phyloP scores from a whole-genome alignment of 2,888 invertebrate genomes.

The Linnaemya tessellans region DNA sequence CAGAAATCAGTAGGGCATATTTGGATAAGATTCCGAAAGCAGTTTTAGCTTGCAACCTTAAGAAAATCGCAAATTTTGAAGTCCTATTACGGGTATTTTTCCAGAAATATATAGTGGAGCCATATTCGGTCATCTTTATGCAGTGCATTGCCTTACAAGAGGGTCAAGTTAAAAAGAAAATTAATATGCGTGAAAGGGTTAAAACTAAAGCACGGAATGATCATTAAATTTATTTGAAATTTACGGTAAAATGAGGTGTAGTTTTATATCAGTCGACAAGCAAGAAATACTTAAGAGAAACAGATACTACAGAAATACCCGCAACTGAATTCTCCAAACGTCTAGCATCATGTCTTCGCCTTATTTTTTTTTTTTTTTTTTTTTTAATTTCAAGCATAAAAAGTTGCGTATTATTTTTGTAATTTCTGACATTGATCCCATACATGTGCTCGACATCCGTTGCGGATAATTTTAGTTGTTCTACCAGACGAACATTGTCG shows the following conservation, averaged over 20 bases:
- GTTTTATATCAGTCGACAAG: conserved; percentile 4
- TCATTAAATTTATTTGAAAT: conserved; percentile 1
- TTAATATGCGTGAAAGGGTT: background rate
- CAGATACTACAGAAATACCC: background rate
- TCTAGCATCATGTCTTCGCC: conserved; percentile 8
- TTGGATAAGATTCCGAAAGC: too few relatives aligned
- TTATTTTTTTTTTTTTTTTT: conserved; percentile 1
- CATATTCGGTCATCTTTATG: background rate
- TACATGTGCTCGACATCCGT: conserved; percentile 76
- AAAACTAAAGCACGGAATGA: background rate
- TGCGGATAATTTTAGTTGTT: conserved; percentile 70
- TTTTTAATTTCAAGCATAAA: conserved; percentile 4
- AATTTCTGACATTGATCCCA: conserved; percentile 72
- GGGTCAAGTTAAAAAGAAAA: background rate
- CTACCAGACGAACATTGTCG: conserved; percentile 50
- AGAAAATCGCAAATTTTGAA: too few relatives aligned
- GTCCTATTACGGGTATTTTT: too few relatives aligned
- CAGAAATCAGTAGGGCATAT: too few relatives aligned
- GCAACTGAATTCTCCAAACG: conserved; percentile 23
- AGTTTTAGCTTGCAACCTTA: too few relatives aligned
- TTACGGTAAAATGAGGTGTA: conserved; percentile 11
- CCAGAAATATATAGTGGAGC: too few relatives aligned
- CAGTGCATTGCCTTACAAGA: background rate
- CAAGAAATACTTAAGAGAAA: background rate
- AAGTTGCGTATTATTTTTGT: conserved; percentile 33